Conservation (phyloP, 1,140 invertebrate species). For the Archivesica marissinica region DNA sequence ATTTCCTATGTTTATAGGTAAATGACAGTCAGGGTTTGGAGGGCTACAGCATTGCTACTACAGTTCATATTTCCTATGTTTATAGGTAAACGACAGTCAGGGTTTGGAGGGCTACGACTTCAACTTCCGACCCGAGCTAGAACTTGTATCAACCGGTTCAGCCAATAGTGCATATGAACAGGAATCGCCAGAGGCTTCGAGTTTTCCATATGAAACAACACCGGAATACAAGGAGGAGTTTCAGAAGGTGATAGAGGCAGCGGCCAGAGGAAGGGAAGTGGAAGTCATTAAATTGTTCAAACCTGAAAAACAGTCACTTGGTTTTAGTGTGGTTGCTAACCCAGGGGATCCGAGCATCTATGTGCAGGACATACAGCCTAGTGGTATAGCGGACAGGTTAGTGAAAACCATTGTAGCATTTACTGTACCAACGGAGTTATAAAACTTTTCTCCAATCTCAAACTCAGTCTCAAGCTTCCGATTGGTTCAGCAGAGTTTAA, state of each 20-base stretch:
- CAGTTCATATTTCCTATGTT: too few relatives aligned
- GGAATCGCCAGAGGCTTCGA: neutral
- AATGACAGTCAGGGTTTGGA: slow-evolving; percentile 33
- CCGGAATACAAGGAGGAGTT: slow-evolving; percentile 85
- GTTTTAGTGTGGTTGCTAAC: slow-evolving; percentile 90
- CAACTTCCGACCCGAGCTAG: slow-evolving; percentile 41
- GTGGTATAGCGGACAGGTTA: slow-evolving; percentile 90
- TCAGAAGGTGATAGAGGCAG: slow-evolving; percentile 87
- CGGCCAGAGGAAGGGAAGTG: slow-evolving; percentile 88
- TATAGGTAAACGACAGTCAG: slow-evolving; percentile 44
- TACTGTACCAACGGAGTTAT: too few relatives aligned
- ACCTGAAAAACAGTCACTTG: slow-evolving; percentile 90
- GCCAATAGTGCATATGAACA: slow-evolving; percentile 42
- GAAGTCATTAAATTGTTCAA: slow-evolving; percentile 87
- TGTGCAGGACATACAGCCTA: slow-evolving; percentile 90
- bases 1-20: too few relatives aligned
- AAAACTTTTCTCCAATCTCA: too few relatives aligned
- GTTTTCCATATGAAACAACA: slow-evolving; percentile 47
- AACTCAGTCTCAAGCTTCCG: too few relatives aligned
- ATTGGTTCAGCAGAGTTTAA: too few relatives aligned
- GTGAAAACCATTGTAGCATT: slow-evolving; percentile 23
- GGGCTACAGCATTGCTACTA: slow-evolving; percentile 32
- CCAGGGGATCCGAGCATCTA: slow-evolving; percentile 91
- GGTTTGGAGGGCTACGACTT: slow-evolving; percentile 40
- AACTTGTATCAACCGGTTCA: slow-evolving; percentile 27